Conservation (phyloP, 2,888 invertebrate species). For the Oscheius myriophilus region DNA sequence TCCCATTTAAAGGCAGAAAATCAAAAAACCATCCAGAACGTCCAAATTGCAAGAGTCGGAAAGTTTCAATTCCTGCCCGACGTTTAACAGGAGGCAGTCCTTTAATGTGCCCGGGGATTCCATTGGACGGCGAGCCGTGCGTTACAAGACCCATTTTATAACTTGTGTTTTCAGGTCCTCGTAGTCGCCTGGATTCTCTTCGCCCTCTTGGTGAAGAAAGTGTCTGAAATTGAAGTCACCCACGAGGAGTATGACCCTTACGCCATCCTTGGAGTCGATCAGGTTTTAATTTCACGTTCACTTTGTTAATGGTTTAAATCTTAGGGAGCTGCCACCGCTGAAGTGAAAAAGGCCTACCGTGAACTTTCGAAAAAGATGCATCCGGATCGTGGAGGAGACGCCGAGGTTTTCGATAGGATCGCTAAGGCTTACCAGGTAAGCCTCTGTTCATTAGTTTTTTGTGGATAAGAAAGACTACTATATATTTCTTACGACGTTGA, state of each 20-base stretch:
- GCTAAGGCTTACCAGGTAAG: constrained; percentile 82
- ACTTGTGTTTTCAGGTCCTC: constrained; percentile 51
- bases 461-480: too few species aligned
- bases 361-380: constrained; percentile 89
- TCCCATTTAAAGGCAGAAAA: too few species aligned
- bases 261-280: constrained; percentile 88
- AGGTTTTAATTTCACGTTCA: constrained; percentile 74
- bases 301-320: constrained; percentile 37
- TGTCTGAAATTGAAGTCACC: constrained; percentile 84
- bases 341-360: constrained; percentile 94
- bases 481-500: too few species aligned
- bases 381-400: constrained; percentile 86
- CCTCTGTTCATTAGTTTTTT: neutral
- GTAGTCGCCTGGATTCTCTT: constrained; percentile 73
- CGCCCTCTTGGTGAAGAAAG: constrained; percentile 73
- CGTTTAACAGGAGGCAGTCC: too few species aligned
- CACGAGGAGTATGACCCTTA: constrained; percentile 91
- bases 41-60: too few species aligned
- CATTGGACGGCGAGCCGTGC: too few species aligned
- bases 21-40: too few species aligned
- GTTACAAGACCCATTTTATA: too few species aligned
- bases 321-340: constrained; percentile 84
- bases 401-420: constrained; percentile 94
- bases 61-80: too few species aligned
- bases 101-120: too few species aligned